Base-by-base conservation (phyloP, 2,113 vertebrate genomes). In the Varanus komodoensis region DNA sequence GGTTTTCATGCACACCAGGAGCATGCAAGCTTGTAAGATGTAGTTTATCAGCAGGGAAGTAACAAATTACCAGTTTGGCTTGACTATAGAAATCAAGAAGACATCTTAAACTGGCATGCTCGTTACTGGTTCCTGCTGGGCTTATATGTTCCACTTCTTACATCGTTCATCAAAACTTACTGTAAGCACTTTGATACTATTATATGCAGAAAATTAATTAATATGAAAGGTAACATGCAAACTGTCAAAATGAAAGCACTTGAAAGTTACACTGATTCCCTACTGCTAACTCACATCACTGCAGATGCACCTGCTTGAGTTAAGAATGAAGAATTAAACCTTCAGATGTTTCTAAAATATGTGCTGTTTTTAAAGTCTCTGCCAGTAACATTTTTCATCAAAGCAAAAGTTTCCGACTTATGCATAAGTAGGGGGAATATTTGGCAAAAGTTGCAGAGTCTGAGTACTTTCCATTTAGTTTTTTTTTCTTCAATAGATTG, bases 81-180 rank as follows among this genome's bases (percentile, higher is more conserved):
- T 93, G 83, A 25, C 69, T 92, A 50, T 89, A 90, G 48, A 93
- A 92, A 95, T 92, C 52, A 91, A 92, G 79, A 89, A 78, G 50
- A 68, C 89, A 83, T 69, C 73, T 90, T 91, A 90, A 88, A 87
- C 74, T 79, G 84, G 85, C 88, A 89, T 84, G 44, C 64, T 92
- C 52, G 74, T 89, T 92, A 87, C 84, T 87, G 64, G n/a, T 84
- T 73, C 88, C 84, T 84, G 88, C 91, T 92, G 84, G 38, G 88
- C 21, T 67, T 78, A 83, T 38, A 54, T 25, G n/a, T 92, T 64
- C 71, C 25, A 52, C 25, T 75, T 67, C 25, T 17, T 48, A 61
- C 71, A 87, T 89, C 71, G 1, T 92, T 78, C 74, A 87, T 92
- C 73, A 89, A 84, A 78, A 75, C 78, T 68, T 61, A 77, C 5